Conservation (phyloP, 2,113 vertebrate species). For the Scortum barcoo region DNA sequence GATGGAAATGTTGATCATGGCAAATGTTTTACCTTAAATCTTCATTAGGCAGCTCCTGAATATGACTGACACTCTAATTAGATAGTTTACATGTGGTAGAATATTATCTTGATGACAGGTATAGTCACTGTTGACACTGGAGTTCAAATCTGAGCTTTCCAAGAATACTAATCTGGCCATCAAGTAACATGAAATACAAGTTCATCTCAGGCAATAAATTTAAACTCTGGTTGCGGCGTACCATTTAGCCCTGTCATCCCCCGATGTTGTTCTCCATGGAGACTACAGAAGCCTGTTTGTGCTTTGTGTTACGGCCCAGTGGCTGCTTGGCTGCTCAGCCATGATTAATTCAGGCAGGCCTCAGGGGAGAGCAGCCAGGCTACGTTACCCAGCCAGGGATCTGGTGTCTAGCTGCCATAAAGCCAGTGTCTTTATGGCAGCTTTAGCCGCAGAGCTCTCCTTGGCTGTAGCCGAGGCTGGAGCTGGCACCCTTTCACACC, state of each 20-base stretch:
- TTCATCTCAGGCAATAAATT: neutral
- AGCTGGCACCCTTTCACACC: slow-evolving; percentile 37
- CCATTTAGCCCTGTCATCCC: slow-evolving; percentile 31
- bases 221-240: slow-evolving; percentile 13
- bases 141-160: slow-evolving; percentile 4
- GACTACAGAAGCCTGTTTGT: slow-evolving; percentile 71
- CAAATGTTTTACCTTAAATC: neutral
- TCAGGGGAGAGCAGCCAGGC: slow-evolving; percentile 70
- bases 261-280: slow-evolving; percentile 53
- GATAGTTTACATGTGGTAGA: neutral
- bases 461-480: slow-evolving; percentile 16
- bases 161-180: neutral
- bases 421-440: slow-evolving; percentile 57
- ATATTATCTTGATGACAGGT: neutral
- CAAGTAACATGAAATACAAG: neutral
- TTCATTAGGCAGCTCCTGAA: neutral
- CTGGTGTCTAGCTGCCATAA: slow-evolving; percentile 72
- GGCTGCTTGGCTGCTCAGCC: slow-evolving; percentile 74
- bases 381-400: slow-evolving; percentile 78
- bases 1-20: neutral
- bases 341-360: slow-evolving; percentile 83
- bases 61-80: neutral
- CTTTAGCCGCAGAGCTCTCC: slow-evolving; percentile 25
- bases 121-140: neutral
- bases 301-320: slow-evolving; percentile 68